Percentiles rank a stretch among this genome's conserved stretches.
Evolutionary conservation across 2,888 invertebrate genomes (phyloP).

Genomic region (Dryobotodes eremita): DNA sequence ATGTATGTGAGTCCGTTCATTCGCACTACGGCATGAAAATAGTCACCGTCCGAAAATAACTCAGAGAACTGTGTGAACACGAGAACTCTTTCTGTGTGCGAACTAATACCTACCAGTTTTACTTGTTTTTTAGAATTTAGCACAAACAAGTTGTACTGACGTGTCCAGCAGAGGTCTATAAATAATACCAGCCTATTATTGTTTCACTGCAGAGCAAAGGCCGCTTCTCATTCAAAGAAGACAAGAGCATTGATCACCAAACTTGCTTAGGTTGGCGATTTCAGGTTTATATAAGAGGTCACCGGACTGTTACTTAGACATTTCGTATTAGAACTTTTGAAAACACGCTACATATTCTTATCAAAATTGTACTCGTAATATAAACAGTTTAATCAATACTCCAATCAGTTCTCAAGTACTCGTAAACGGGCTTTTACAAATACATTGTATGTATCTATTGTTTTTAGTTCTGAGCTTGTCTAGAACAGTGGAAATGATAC

Average conservation of each 20-base stretch:
- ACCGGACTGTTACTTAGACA: background rate
- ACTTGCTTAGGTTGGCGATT: background rate
- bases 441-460: conserved; percentile 1
- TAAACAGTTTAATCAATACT: background rate
- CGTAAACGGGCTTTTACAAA: background rate
- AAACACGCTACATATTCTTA: background rate
- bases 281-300: background rate
- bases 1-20: conserved; percentile 50
- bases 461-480: conserved; percentile 7
- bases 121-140: conserved; percentile 18
- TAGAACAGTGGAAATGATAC: conserved; percentile 3
- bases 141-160: background rate
- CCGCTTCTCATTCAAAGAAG: background rate
- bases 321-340: background rate
- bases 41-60: conserved; percentile 57
- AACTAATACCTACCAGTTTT: conserved; percentile 15
- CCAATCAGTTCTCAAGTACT: background rate
- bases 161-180: background rate
- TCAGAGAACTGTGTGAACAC: conserved; percentile 41
- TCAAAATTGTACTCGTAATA: background rate
- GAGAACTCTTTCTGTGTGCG: conserved; percentile 40
- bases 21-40: conserved; percentile 57
- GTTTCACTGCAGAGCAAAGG: background rate
- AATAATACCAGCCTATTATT: background rate
- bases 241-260: too few relatives aligned